Percentiles rank a stretch among this genome's conserved stretches.
Conservation (phyloP, 2,113 vertebrate species). For the Neolamprologus ventralis region DNA sequence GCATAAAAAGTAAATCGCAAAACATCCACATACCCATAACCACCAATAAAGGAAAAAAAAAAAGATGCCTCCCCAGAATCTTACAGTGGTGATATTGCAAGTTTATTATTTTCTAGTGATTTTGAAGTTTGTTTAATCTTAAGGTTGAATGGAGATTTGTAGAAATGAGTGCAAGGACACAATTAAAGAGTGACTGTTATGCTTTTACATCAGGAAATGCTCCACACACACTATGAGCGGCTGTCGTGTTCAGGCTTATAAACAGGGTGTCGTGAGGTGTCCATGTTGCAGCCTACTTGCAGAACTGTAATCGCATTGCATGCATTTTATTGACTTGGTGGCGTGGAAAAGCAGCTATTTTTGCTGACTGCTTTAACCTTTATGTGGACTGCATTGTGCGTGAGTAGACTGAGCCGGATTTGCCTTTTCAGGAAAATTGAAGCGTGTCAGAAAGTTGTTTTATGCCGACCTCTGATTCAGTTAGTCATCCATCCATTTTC, state of each 20-base stretch:
- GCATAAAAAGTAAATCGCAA: background rate
- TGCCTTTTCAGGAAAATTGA: background rate
- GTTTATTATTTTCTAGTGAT: background rate
- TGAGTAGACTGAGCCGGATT: background rate
- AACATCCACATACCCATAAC: background rate
- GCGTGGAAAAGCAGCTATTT: background rate
- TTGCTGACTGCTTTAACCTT: background rate
- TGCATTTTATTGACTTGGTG: background rate
- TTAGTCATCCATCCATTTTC: background rate
- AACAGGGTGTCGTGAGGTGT: background rate
- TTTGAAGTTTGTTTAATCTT: background rate
- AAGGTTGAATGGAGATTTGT: background rate
- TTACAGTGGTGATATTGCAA: background rate
- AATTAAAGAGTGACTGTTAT: background rate
- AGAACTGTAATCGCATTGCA: background rate
- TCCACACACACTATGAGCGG: rapidly evolving
- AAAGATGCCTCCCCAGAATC: background rate
- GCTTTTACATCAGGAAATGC: background rate
- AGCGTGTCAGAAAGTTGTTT: background rate
- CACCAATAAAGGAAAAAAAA: background rate
- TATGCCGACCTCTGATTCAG: background rate
- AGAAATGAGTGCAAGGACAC: background rate
- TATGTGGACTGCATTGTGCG: background rate
- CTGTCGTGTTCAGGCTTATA: background rate
- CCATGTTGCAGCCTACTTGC: background rate